Evolutionary conservation across 2,888 invertebrate genomes (phyloP).

Genomic region (Agriopis aurantiaria): DNA sequence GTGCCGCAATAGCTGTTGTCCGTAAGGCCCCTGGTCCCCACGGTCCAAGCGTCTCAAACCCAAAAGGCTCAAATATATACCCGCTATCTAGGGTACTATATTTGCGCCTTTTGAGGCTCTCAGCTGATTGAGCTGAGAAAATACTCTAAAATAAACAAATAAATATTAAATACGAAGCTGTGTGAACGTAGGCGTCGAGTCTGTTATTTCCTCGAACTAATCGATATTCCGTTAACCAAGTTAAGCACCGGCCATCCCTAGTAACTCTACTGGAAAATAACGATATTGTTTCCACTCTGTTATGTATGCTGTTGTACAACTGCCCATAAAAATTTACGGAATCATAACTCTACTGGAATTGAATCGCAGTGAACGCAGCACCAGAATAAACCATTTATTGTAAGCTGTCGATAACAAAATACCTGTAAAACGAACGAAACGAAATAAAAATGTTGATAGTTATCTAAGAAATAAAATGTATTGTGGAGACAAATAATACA

Average conservation of each 20-base stretch:
- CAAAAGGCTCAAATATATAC: too few relatives aligned
- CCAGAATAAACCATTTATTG: conserved; percentile 9
- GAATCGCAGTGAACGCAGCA: conserved; percentile 28
- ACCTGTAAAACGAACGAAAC: background rate
- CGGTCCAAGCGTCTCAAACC: too few relatives aligned
- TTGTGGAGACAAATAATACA: background rate
- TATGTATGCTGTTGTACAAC: conserved; percentile 37
- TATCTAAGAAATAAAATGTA: background rate
- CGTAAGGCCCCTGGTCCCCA: too few relatives aligned
- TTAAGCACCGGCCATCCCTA: conserved; percentile 15
- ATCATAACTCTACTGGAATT: conserved; percentile 33
- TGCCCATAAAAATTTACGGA: conserved; percentile 41
- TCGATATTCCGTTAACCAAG: conserved; percentile 1
- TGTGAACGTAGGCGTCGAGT: too few relatives aligned
- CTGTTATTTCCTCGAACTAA: background rate
- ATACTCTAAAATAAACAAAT: too few relatives aligned
- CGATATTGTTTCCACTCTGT: conserved; percentile 34
- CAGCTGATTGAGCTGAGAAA: too few relatives aligned
- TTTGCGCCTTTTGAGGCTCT: too few relatives aligned
- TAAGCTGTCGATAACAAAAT: conserved; percentile 5
- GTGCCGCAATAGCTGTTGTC: too few relatives aligned
- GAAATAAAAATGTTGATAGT: background rate
- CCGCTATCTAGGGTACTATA: too few relatives aligned
- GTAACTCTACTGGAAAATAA: conserved; percentile 23
- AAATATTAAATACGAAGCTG: too few relatives aligned